Evolutionary conservation across 2,888 invertebrate species (phyloP).

Genomic region (Catocala nupta): DNA sequence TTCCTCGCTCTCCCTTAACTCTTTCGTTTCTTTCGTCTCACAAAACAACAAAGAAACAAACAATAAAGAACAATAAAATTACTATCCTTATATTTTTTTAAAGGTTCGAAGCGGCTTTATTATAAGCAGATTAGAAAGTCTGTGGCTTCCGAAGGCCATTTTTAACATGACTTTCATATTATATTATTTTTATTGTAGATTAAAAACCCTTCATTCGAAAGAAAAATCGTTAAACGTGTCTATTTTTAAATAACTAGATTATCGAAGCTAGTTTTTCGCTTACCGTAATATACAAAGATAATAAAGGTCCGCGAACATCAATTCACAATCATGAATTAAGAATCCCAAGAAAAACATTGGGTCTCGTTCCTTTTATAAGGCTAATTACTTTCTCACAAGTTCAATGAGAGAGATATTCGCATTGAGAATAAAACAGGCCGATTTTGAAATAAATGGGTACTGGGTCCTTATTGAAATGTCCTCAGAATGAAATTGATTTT

Average conservation of each 20-base stretch:
- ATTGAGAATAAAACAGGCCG: conserved; percentile 35
- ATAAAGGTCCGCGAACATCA: not conserved
- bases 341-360: conserved; percentile 30
- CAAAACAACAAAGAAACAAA: conserved; percentile 14
- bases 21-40: conserved; percentile 4
- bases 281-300: not conserved
- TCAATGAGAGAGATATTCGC: conserved; percentile 33
- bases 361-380: conserved; percentile 31
- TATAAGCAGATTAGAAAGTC: conserved; percentile 44
- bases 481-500: conserved; percentile 56
- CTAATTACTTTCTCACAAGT: conserved; percentile 51
- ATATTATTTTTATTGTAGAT: conserved; percentile 1
- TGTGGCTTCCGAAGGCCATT: conserved; percentile 21
- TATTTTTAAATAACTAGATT: not conserved
- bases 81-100: conserved; percentile 29
- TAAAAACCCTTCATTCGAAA: not conserved
- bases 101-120: conserved; percentile 35
- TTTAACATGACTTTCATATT: conserved; percentile 23
- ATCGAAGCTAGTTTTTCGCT: not conserved
- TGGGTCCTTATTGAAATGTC: conserved; percentile 46
- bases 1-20: conserved; percentile 1
- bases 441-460: conserved; percentile 33
- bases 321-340: conserved; percentile 7
- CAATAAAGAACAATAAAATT: conserved; percentile 32
- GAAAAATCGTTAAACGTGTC: not conserved